Conservation (phyloP, 2,888 invertebrate genomes). For the Scaptomyza tumidula region DNA sequence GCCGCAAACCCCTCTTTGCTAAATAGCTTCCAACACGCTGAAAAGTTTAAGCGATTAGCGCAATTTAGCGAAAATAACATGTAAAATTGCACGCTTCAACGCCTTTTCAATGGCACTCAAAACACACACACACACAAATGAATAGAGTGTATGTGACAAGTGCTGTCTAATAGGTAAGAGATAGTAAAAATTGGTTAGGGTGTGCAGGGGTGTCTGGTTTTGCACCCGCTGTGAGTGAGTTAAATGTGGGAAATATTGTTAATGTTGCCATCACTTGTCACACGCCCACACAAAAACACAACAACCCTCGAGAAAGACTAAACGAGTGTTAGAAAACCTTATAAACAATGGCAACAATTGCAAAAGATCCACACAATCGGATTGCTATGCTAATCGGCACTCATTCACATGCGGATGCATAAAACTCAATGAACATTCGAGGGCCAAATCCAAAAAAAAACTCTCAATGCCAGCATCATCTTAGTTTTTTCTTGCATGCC, state of each 20-base stretch:
- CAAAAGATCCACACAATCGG: conserved; percentile 78
- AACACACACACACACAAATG: conserved; percentile 7
- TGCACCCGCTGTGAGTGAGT: conserved; percentile 53
- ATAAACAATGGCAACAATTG: conserved; percentile 70
- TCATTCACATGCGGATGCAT: conserved; percentile 54
- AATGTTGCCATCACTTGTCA: conserved; percentile 59
- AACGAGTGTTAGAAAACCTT: conserved; percentile 54
- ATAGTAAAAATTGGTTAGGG: conserved; percentile 43
- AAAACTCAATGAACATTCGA: conserved; percentile 73
- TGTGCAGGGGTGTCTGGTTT: conserved; percentile 3
- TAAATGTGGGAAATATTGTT: conserved; percentile 75
- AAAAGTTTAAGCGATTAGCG: conserved; percentile 76
- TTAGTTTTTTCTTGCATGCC: conserved; percentile 33
- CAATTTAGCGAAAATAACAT: conserved; percentile 80
- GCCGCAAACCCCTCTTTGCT: neutral
- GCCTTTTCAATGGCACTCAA: conserved; percentile 77
- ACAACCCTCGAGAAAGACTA: conserved; percentile 50
- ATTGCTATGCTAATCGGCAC: conserved; percentile 81
- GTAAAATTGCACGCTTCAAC: conserved; percentile 77
- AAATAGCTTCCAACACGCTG: conserved; percentile 20
- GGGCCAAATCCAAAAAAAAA: conserved; percentile 34
- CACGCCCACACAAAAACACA: conserved; percentile 51
- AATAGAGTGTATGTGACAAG: conserved; percentile 32
- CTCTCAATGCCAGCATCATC: conserved; percentile 26
- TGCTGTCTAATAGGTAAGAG: conserved; percentile 43